phyloP scores from a whole-genome alignment of 2,113 vertebrate species.

The Greenwoodochromis staneri region DNA sequence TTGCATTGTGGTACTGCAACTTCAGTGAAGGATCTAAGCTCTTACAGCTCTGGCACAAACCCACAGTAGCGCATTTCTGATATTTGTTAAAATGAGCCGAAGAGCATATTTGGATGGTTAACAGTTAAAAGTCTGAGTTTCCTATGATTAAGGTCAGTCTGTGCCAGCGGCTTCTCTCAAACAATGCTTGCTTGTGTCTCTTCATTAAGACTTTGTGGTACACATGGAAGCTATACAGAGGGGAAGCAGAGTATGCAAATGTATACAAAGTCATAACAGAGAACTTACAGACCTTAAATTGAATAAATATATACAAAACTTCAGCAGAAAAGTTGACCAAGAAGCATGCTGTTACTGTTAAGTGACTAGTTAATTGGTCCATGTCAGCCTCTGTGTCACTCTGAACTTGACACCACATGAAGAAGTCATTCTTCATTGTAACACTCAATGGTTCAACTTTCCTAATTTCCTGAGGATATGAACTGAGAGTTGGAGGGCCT shows the following conservation, averaged over 20 bases:
- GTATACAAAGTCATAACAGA: not conserved
- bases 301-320: not conserved
- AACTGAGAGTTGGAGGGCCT: not conserved
- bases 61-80: not conserved
- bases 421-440: not conserved
- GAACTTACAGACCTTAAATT: not conserved
- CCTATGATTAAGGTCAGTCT: slow-evolving; percentile 4
- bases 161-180: not conserved
- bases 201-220: slow-evolving; percentile 21
- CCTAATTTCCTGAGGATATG: not conserved
- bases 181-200: slow-evolving; percentile 43
- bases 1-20: not conserved
- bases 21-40: not conserved
- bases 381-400: not conserved
- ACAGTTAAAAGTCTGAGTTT: slow-evolving; percentile 4
- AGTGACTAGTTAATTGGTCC: not conserved
- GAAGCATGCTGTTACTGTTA: not conserved
- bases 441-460: not conserved
- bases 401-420: not conserved
- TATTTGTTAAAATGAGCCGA: slow-evolving; percentile 4
- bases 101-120: not conserved
- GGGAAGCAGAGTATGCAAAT: not conserved
- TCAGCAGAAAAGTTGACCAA: not conserved
- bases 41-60: not conserved
- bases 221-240: slow-evolving; percentile 31